A percentile compares a stretch with the other conserved stretches of the same genome.
phyloP scores from a whole-genome alignment of 1,140 invertebrate genomes.

The Antheraea pernyi region DNA sequence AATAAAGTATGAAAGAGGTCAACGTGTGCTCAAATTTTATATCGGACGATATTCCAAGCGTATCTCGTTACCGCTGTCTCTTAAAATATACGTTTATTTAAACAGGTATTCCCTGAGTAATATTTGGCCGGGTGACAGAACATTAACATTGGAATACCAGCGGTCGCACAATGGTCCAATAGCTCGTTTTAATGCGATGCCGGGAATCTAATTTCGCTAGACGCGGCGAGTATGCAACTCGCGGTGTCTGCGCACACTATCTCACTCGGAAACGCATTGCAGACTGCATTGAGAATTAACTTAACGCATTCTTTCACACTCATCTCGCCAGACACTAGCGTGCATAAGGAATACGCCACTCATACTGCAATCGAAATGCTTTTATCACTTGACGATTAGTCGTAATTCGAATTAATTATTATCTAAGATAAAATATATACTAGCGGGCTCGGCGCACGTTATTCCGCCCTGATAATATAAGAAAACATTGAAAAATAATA shows the following conservation, averaged over 20 bases:
- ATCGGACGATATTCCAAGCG: not conserved
- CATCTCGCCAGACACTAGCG: not conserved
- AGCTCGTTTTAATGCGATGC: constrained; percentile 15
- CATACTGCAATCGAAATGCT: no score
- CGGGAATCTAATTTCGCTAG: constrained; percentile 40
- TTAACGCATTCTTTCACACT: not conserved
- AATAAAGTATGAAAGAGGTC: no score
- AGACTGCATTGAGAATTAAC: constrained; percentile 3
- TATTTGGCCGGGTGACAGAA: constrained; percentile 18
- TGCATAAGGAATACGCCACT: no score
- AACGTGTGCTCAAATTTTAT: no score
- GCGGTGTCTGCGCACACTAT: not conserved
- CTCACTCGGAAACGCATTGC: constrained; percentile 4
- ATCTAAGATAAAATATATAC: no score
- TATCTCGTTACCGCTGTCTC: not conserved
- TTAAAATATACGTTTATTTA: not conserved
- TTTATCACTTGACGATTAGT: no score
- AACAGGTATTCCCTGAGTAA: constrained; percentile 4
- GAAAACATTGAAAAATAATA: no score
- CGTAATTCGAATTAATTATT: no score
- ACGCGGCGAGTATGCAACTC: constrained; percentile 13
- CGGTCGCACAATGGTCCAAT: constrained; percentile 8
- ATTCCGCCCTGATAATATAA: no score
- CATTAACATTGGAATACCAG: constrained; percentile 18
- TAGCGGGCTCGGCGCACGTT: no score